Conservation (phyloP, 2,888 invertebrate genomes). For the Patella pellucida region DNA sequence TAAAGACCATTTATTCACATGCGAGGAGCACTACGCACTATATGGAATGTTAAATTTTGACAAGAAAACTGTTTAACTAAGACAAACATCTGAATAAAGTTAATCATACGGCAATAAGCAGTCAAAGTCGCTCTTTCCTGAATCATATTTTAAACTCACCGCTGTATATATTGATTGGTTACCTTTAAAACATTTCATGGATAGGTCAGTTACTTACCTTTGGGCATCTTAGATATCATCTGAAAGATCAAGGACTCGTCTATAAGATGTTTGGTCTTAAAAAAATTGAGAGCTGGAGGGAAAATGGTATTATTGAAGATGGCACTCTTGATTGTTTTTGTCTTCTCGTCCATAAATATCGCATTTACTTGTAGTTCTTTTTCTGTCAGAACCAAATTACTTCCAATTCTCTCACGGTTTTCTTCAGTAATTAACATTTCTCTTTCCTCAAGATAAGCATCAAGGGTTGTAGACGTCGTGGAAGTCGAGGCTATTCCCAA, state of each 20-base stretch:
- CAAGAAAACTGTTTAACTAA: no score
- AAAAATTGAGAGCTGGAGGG: conserved; percentile 37
- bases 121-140: no score
- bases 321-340: neutral
- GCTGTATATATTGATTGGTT: no score
- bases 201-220: conserved; percentile 35
- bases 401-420: conserved; percentile 22
- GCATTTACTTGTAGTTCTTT: conserved; percentile 27
- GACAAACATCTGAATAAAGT: no score
- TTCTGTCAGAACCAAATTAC: neutral
- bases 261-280: conserved; percentile 36
- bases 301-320: conserved; percentile 24
- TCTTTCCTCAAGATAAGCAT: conserved; percentile 20
- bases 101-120: no score
- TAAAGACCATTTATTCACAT: no score
- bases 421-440: conserved; percentile 22
- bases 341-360: conserved; percentile 21
- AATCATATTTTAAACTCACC: no score
- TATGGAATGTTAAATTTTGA: no score
- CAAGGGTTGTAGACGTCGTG: neutral
- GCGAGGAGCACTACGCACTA: no score
- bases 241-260: conserved; percentile 40
- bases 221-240: conserved; percentile 48
- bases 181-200: no score
- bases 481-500: no score